Evolutionary conservation across 2,113 vertebrate species (phyloP).

Genomic region (Grantiella picta): DNA sequence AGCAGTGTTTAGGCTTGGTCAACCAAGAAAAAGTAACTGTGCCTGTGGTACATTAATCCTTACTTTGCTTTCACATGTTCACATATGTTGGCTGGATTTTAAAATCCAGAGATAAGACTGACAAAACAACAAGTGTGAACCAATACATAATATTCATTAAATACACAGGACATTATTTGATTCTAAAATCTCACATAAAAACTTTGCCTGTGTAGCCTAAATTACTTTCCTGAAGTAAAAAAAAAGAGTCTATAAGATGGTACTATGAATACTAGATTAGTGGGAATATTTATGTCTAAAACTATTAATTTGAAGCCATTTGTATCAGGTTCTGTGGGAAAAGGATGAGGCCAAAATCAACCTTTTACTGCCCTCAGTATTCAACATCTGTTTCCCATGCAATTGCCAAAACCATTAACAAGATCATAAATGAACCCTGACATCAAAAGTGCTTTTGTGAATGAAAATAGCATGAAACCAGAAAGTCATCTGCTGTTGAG

Average conservation of each 20-base stretch:
- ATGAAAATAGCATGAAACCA: conserved; percentile 26
- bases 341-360: not conserved
- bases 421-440: not conserved
- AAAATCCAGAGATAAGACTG: not conserved
- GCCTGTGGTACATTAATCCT: not conserved
- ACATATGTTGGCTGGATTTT: not conserved
- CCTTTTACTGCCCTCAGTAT: not conserved
- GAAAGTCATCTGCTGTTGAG: not conserved
- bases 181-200: not conserved
- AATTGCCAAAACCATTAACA: conserved; percentile 15
- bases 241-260: not conserved
- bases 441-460: conserved; percentile 28
- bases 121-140: not conserved
- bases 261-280: not conserved
- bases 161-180: not conserved
- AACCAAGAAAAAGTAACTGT: not conserved
- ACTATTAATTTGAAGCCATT: not conserved
- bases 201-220: not conserved
- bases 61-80: not conserved
- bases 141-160: not conserved
- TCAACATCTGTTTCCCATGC: conserved; percentile 36
- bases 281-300: not conserved
- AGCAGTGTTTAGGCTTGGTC: not conserved
- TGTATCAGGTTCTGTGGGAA: not conserved
- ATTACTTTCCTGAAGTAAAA: not conserved